Conservation (phyloP, 2,113 vertebrate species). For the Melanocharis versteri region DNA sequence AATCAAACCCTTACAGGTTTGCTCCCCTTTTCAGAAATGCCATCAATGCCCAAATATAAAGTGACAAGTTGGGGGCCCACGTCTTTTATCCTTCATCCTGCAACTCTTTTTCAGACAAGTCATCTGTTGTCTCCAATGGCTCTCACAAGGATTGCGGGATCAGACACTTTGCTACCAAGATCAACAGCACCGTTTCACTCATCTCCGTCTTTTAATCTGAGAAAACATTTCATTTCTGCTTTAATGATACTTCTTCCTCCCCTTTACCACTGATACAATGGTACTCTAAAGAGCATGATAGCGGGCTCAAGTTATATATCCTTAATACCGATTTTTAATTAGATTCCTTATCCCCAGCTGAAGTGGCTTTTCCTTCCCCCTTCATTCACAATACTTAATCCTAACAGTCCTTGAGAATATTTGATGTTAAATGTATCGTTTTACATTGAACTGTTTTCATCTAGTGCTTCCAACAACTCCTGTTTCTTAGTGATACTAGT, state of each 20-base stretch:
- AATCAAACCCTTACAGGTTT: background rate
- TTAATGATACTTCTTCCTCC: background rate
- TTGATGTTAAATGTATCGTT: constrained; percentile 73
- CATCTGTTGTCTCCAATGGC: background rate
- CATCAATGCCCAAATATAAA: background rate
- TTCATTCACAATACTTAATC: constrained; percentile 76
- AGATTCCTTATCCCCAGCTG: constrained; percentile 67
- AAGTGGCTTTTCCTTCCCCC: constrained; percentile 67
- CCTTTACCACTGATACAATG: background rate
- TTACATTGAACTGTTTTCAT: constrained; percentile 49
- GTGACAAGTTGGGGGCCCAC: background rate
- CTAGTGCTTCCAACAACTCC: constrained; percentile 16
- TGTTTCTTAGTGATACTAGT: constrained; percentile 26
- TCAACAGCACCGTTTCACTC: background rate
- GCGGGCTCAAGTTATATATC: constrained; percentile 28
- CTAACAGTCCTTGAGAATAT: constrained; percentile 72
- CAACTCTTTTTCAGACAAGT: background rate
- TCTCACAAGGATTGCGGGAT: background rate
- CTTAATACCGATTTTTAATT: constrained; percentile 69
- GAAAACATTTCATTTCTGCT: constrained; percentile 32
- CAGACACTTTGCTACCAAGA: background rate
- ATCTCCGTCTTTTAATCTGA: background rate
- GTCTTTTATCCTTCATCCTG: background rate
- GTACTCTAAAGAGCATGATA: constrained; percentile 44
- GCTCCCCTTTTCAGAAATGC: background rate